phyloP scores from a whole-genome alignment of 2,888 invertebrate genomes.

The Sarcophaga carnaria region DNA sequence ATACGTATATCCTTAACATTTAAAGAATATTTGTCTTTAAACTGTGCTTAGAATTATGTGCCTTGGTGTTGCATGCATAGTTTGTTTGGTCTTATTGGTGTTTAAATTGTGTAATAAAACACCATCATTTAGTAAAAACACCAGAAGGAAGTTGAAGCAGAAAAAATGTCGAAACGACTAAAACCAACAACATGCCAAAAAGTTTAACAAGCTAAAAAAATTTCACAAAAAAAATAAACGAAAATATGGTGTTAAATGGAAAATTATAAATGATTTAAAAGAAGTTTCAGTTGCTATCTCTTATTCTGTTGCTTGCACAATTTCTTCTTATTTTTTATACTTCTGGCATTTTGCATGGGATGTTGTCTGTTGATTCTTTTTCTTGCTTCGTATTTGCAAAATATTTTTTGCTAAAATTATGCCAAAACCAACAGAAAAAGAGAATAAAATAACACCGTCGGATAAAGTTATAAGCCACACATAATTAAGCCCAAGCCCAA shows the following conservation, averaged over 20 bases:
- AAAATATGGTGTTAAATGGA: constrained; percentile 68
- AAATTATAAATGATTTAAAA: constrained; percentile 67
- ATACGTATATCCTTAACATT: too few relatives aligned
- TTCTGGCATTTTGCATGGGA: not conserved
- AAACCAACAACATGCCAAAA: constrained; percentile 64
- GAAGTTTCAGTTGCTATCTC: not conserved
- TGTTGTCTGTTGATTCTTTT: constrained; percentile 45
- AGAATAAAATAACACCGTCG: constrained; percentile 8
- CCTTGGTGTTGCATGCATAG: not conserved
- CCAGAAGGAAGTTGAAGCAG: constrained; percentile 38
- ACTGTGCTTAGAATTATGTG: too few relatives aligned
- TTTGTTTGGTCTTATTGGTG: constrained; percentile 46
- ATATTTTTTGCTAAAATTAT: constrained; percentile 24
- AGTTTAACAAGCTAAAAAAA: constrained; percentile 62
- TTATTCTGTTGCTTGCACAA: constrained; percentile 7
- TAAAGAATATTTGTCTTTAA: too few relatives aligned
- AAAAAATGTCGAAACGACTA: constrained; percentile 32
- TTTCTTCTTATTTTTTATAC: not conserved
- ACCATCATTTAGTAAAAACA: constrained; percentile 59
- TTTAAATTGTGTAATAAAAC: constrained; percentile 63
- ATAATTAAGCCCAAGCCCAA: constrained; percentile 62
- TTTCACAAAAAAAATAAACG: constrained; percentile 57
- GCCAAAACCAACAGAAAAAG: not conserved
- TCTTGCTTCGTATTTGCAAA: constrained; percentile 30
- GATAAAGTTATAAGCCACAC: constrained; percentile 58